Percentiles rank a stretch among this genome's conserved stretches.
These are phyloP conservation scores for Acanthopagrus latus DNA, from an alignment of 2,797 vertebrate species.

Conservation along the genomic window DNA sequence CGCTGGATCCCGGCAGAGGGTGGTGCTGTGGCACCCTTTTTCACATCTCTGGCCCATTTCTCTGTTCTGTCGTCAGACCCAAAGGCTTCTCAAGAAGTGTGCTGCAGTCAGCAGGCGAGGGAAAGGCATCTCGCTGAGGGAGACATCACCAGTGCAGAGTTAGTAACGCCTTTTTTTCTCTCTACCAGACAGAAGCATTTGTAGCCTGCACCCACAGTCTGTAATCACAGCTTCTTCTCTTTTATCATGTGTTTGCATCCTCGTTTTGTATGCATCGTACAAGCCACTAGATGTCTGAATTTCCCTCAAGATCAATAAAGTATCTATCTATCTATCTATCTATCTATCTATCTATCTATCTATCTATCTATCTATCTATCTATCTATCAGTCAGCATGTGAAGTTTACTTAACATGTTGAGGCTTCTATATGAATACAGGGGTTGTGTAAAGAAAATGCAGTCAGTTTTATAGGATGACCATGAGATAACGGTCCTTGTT, in stretches of 20 bases:
- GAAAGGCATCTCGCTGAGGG: conserved; percentile 11
- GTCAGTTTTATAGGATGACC: not conserved
- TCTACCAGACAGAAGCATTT: not conserved
- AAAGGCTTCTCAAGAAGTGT: conserved; percentile 36
- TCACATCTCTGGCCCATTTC: conserved; percentile 23
- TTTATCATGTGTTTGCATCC: too few species aligned
- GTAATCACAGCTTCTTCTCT: not conserved
- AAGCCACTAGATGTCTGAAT: too few species aligned
- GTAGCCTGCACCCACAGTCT: not conserved
- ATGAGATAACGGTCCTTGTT: not conserved
- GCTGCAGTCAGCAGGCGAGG: conserved; percentile 51
- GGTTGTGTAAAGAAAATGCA: not conserved
- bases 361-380: too few species aligned
- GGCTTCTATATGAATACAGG: too few species aligned
- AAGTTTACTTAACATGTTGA: too few species aligned
- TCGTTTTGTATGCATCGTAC: too few species aligned
- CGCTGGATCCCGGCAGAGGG: conserved; percentile 63
- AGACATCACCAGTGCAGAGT: conserved; percentile 26
- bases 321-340: too few species aligned
- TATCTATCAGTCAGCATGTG: not conserved
- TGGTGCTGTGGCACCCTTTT: conserved; percentile 34
- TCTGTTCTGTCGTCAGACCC: conserved; percentile 16
- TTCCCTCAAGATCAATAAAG: too few species aligned
- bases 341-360: too few species aligned
- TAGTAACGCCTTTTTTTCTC: conserved; percentile 9